phyloP scores from a whole-genome alignment of 2,888 invertebrate genomes.

The Ceraclea dissimilis region DNA sequence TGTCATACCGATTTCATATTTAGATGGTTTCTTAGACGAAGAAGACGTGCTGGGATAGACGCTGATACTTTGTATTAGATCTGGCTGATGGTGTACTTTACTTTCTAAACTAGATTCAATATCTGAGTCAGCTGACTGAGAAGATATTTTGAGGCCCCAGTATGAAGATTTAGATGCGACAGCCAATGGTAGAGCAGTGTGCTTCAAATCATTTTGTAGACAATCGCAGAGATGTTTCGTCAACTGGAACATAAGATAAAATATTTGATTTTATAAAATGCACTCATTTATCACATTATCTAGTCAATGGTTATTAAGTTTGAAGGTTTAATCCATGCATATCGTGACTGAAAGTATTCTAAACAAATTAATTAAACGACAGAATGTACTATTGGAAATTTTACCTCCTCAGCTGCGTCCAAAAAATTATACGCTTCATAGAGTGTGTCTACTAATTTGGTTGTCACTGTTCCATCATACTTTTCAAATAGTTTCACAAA shows the following conservation, averaged over 20 bases:
- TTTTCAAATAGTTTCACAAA: constrained; percentile 42
- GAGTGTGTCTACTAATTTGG: constrained; percentile 38
- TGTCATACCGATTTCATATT: constrained; percentile 28
- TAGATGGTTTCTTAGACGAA: constrained; percentile 25
- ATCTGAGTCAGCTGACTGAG: constrained; percentile 9
- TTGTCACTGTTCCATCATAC: constrained; percentile 35
- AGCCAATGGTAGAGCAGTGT: constrained; percentile 40
- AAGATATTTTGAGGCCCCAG: constrained; percentile 47
- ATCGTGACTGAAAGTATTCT: neutral
- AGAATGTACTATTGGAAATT: constrained; percentile 25
- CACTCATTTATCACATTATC: neutral
- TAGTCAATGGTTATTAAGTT: neutral
- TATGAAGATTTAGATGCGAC: constrained; percentile 39
- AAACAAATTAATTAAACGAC: neutral
- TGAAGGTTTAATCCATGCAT: neutral
- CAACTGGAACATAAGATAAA: constrained; percentile 34
- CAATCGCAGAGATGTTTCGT: constrained; percentile 35
- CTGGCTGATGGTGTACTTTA: constrained; percentile 10
- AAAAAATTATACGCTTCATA: constrained; percentile 39
- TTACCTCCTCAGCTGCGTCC: constrained; percentile 40
- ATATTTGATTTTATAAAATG: neutral
- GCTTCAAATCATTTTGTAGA: constrained; percentile 30
- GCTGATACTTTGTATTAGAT: constrained; percentile 15
- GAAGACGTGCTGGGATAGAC: constrained; percentile 5
- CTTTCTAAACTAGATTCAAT: constrained; percentile 9